Conservation (phyloP, 2,888 invertebrate genomes). For the Andrena marginata region DNA sequence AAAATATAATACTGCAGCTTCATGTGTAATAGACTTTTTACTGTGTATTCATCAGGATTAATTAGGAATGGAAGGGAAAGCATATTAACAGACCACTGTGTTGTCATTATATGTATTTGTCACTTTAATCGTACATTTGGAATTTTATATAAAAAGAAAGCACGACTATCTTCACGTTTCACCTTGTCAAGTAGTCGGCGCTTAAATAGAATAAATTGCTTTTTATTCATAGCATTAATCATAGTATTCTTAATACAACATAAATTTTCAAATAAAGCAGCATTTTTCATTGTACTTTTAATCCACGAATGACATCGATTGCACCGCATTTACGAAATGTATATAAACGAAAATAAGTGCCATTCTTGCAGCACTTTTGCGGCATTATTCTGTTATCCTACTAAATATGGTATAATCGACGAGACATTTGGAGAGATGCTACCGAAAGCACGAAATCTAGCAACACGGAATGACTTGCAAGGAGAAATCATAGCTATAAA, state of each 20-base stretch:
- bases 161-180: neutral
- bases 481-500: neutral
- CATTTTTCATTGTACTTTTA: neutral
- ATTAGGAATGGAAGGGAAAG: constrained; percentile 8
- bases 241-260: neutral
- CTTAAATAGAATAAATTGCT: neutral
- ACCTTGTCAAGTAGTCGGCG: neutral
- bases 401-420: neutral
- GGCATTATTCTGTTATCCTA: neutral
- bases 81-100: neutral
- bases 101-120: neutral
- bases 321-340: neutral
- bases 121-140: neutral
- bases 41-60: neutral
- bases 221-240: neutral
- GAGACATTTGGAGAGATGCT: neutral
- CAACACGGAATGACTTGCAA: constrained; percentile 13
- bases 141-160: neutral
- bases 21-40: neutral
- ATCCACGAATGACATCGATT: neutral
- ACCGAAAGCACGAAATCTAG: neutral
- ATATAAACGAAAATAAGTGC: neutral
- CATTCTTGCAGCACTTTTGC: neutral
- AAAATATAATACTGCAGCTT: neutral
- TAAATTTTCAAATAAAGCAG: neutral